A percentile compares a stretch with the other conserved stretches of the same genome.
These are phyloP conservation scores for Temnothorax ravouxi DNA, from an alignment of 2,888 invertebrate species.

Conservation along the genomic window DNA sequence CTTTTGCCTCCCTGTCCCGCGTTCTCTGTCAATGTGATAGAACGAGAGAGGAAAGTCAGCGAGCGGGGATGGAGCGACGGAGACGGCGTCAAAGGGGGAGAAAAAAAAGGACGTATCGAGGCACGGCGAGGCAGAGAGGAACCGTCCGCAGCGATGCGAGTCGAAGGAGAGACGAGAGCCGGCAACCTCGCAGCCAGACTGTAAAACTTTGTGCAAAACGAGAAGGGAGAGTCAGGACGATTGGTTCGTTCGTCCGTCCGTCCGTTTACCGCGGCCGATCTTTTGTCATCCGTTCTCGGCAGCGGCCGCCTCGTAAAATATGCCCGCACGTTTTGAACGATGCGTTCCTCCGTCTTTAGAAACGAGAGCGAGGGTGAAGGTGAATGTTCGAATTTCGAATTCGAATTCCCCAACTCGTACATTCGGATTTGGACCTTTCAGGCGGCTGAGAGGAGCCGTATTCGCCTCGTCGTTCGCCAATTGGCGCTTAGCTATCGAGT, in stretches of 20 bases:
- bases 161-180: slow-evolving; percentile 73
- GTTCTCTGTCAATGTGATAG: slow-evolving; percentile 45
- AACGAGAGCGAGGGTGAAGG: background rate
- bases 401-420: too few relatives aligned
- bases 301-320: slow-evolving; percentile 1
- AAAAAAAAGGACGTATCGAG: slow-evolving; percentile 31
- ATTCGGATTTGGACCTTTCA: background rate
- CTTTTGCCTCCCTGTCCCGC: slow-evolving; percentile 32
- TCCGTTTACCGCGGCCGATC: slow-evolving; percentile 59
- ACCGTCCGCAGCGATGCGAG: slow-evolving; percentile 59
- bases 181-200: slow-evolving; percentile 82
- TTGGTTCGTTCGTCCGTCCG: slow-evolving; percentile 65
- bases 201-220: slow-evolving; percentile 82
- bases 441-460: background rate
- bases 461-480: background rate
- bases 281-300: slow-evolving; percentile 68
- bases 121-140: slow-evolving; percentile 36
- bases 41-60: slow-evolving; percentile 46
- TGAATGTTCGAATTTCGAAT: background rate
- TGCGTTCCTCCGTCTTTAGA: background rate
- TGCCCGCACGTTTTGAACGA: background rate
- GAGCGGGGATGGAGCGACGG: slow-evolving; percentile 65
- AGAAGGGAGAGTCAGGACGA: slow-evolving; percentile 73
- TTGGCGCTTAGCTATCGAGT: background rate
- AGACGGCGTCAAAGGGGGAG: slow-evolving; percentile 60